Base-by-base conservation (phyloP, 2,888 invertebrate genomes). In the Hymenopus coronatus region DNA sequence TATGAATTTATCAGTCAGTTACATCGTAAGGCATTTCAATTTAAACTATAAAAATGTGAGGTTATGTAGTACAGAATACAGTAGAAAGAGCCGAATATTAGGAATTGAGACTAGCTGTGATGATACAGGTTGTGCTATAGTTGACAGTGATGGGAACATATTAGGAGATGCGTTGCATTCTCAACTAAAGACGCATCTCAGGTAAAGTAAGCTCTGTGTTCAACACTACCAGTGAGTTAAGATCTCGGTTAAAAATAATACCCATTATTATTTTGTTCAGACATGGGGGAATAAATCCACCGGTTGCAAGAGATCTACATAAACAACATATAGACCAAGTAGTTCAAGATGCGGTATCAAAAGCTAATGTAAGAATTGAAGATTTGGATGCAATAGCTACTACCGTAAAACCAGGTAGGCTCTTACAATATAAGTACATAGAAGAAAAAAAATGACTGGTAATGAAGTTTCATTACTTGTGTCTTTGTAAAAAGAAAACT, bases 21-120 rank as follows among this genome's bases (percentile, higher is more conserved):
- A 40, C 12, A 40, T 40, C 6, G 20, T 25, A 20, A 15, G 20
- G 1, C 25, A 70, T 0, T 70, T 70, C 20, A 70, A 25, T 70
- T 20, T 70, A 70, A 70, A 70, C 25, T 25, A 15, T 8, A 70
- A 4, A 70, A 70, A 25, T 70, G 25, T 20, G 25, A 70, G 54
- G 54, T 70, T 70, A 70, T 70, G 54, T 70, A 70, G 54, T 4
- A 70, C 2, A 4, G 3, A 3, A 20, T 70, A 15, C 15, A 70
- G 54, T 25, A 3, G 25, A 20, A 70, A 70, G 20, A 70, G 15
- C 54, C 54, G 25, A 70, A 70, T 70, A 70, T 70, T 70, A 70
- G 99, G 99, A 9, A 99, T 99, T 91, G 99, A 99, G 95, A 98
- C 98, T 7, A 99, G 99, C 90, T 99, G 99, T 93, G 99, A 99